A percentile compares a stretch with the other conserved stretches of the same genome.
These are phyloP conservation scores for Helicoverpa armigera DNA, from an alignment of 1,140 invertebrate genomes.

Conservation along the genomic window DNA sequence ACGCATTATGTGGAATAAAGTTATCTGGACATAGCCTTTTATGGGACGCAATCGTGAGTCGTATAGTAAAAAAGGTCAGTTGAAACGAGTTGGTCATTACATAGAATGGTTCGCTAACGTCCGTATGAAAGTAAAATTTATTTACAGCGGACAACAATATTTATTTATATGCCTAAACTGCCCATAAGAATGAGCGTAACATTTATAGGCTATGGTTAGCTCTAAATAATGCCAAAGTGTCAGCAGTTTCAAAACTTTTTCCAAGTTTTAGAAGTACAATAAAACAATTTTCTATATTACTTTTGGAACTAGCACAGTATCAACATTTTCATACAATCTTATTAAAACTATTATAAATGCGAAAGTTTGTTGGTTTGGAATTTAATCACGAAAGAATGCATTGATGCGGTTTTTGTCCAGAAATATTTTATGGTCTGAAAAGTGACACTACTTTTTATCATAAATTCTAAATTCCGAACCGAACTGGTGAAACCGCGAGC, in stretches of 20 bases:
- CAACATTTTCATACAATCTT: neutral
- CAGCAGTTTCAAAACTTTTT: constrained; percentile 14
- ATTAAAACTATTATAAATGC: too few relatives aligned
- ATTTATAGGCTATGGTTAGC: constrained; percentile 27
- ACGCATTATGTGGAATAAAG: constrained; percentile 79
- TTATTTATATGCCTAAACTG: constrained; percentile 46
- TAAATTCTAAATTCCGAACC: too few relatives aligned
- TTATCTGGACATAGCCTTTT: constrained; percentile 81
- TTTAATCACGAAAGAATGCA: too few relatives aligned
- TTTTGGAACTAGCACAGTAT: neutral
- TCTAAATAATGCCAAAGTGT: neutral
- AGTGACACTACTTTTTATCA: too few relatives aligned
- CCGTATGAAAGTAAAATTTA: constrained; percentile 74
- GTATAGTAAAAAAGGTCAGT: constrained; percentile 74
- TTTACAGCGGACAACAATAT: constrained; percentile 53
- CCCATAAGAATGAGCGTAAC: neutral
- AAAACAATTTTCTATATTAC: neutral
- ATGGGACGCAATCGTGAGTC: constrained; percentile 66
- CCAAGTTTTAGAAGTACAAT: neutral
- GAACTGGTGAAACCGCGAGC: too few relatives aligned
- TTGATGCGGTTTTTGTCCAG: too few relatives aligned
- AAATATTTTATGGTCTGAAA: too few relatives aligned
- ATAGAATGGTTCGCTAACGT: constrained; percentile 69
- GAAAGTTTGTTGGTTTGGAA: too few relatives aligned
- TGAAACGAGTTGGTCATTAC: constrained; percentile 69